phyloP scores from a whole-genome alignment of 2,888 invertebrate species.

The Rhodophaea formosa region DNA sequence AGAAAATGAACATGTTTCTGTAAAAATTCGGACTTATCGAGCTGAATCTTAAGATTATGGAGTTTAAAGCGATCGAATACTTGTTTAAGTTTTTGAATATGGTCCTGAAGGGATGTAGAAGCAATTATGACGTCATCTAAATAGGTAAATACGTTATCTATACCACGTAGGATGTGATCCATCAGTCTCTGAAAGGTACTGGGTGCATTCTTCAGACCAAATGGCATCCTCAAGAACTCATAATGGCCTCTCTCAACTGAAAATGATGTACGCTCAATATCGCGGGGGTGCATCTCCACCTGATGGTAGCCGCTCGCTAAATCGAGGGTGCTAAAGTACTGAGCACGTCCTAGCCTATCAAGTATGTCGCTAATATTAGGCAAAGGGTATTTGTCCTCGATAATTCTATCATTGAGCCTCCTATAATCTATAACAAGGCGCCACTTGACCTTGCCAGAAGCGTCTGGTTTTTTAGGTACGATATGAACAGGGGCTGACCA shows the following conservation, averaged over 20 bases:
- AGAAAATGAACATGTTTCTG: constrained; percentile 26
- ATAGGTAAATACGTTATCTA: constrained; percentile 34
- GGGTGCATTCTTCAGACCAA: too few relatives aligned
- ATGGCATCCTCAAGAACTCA: constrained; percentile 43
- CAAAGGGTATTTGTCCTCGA: constrained; percentile 35
- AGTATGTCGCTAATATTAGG: constrained; percentile 34
- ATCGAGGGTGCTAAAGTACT: constrained; percentile 35
- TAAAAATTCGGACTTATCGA: constrained; percentile 32
- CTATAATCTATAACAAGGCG: constrained; percentile 28
- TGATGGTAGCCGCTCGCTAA: constrained; percentile 35
- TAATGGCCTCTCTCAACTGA: constrained; percentile 39
- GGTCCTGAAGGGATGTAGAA: constrained; percentile 31
- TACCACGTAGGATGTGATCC: constrained; percentile 38
- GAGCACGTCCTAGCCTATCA: constrained; percentile 30
- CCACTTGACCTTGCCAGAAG: constrained; percentile 30
- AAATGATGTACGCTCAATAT: constrained; percentile 42
- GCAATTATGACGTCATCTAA: constrained; percentile 38
- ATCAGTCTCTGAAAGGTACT: constrained; percentile 44
- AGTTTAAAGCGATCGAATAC: constrained; percentile 33
- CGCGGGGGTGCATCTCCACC: constrained; percentile 22
- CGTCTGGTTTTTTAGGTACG: constrained; percentile 32
- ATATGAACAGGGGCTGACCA: constrained; percentile 31
- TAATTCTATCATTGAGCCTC: constrained; percentile 31
- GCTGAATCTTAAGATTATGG: constrained; percentile 32
- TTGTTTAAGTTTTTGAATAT: constrained; percentile 30